A percentile compares a stretch with the other conserved stretches of the same genome.
Conservation (phyloP, 2,888 invertebrate species). For the Agrypnus murinus region DNA sequence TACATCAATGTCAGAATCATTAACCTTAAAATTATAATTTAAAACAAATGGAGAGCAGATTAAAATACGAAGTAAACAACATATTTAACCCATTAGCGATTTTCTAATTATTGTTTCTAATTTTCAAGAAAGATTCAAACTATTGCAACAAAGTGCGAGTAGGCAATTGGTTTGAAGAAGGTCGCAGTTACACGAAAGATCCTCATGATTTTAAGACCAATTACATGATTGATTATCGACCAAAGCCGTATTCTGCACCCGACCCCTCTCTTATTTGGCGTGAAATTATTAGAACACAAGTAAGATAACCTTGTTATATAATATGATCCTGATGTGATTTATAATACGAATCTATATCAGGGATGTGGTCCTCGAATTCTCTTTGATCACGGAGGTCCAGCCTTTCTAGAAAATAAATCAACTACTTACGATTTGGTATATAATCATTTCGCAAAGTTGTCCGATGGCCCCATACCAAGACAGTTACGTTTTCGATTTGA, state of each 20-base stretch:
- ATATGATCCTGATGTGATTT: no score
- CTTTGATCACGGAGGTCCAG: conserved; percentile 41
- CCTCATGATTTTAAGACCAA: conserved; percentile 37
- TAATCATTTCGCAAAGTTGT: conserved; percentile 35
- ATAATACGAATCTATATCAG: conserved; percentile 4
- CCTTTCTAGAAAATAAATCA: conserved; percentile 41
- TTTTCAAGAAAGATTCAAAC: not conserved
- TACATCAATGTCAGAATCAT: no score
- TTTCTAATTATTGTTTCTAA: no score
- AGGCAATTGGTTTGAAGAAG: conserved; percentile 43
- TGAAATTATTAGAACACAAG: conserved; percentile 27
- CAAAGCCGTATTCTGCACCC: conserved; percentile 35
- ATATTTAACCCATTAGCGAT: no score
- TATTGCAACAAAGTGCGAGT: conserved; percentile 33
- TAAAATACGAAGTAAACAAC: no score
- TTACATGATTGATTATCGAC: conserved; percentile 29
- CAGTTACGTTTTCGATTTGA: conserved; percentile 29
- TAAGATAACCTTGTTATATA: not conserved
- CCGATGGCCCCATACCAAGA: conserved; percentile 34
- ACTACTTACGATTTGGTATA: conserved; percentile 44
- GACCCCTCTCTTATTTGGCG: conserved; percentile 40
- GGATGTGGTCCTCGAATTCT: conserved; percentile 45
- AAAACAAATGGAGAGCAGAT: no score
- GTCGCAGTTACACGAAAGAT: conserved; percentile 28
- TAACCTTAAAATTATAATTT: no score